Conservation (phyloP, 2,797 vertebrate genomes). For the Sparidentex hasta region DNA sequence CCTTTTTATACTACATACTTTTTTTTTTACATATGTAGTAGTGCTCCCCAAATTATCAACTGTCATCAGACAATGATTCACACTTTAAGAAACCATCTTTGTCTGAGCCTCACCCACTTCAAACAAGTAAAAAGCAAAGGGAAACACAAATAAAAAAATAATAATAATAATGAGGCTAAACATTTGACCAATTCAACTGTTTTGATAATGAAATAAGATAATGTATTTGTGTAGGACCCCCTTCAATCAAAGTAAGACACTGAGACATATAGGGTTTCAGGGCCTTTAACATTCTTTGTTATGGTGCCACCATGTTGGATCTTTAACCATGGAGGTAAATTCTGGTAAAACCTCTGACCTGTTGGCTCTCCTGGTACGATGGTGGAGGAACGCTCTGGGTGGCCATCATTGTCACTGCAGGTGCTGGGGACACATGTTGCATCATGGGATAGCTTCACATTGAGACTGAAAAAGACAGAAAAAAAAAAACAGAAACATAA, state of each 20-base stretch:
- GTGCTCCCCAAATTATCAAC: not conserved
- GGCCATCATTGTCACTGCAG: constrained; percentile 99
- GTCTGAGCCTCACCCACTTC: not conserved
- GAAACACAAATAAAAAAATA: too few species aligned
- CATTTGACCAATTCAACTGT: not conserved
- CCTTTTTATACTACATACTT: not conserved
- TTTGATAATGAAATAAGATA: not conserved
- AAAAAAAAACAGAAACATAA: constrained; percentile 13
- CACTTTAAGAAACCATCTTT: not conserved
- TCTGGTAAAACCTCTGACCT: constrained; percentile 87
- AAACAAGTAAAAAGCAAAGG: not conserved
- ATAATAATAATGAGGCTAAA: not conserved
- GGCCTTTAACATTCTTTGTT: not conserved
- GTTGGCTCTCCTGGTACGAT: constrained; percentile 98
- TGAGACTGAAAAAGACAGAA: constrained; percentile 85
- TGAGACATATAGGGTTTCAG: not conserved
- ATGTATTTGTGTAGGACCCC: not conserved
- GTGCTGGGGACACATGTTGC: constrained; percentile 99
- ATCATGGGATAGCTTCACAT: constrained; percentile 99
- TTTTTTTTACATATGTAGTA: too few species aligned
- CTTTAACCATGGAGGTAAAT: not conserved
- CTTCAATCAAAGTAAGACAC: too few species aligned
- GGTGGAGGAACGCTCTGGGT: constrained; percentile 99
- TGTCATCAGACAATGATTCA: not conserved
- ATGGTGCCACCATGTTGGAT: too few species aligned